Conservation (phyloP, 2,888 invertebrate genomes). For the Mesoligia furuncula region DNA sequence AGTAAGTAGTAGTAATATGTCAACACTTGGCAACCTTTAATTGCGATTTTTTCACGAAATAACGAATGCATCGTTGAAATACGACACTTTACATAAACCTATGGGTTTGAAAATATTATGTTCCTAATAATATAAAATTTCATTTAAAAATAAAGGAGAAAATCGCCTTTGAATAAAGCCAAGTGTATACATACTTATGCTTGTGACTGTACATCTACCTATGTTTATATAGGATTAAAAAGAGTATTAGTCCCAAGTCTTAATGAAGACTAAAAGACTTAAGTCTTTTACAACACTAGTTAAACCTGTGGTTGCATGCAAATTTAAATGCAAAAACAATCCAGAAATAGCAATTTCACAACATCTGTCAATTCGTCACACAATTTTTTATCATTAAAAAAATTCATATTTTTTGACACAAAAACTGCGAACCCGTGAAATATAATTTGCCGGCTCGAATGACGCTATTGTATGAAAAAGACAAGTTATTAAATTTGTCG, state of each 20-base stretch:
- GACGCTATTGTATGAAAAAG: conserved; percentile 52
- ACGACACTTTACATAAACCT: too few relatives aligned
- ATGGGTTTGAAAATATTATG: too few relatives aligned
- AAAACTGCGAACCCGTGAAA: conserved; percentile 65
- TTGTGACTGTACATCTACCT: not conserved
- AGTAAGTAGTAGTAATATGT: too few relatives aligned
- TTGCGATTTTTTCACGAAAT: too few relatives aligned
- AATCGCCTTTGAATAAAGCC: too few relatives aligned
- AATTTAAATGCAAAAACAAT: conserved; percentile 37
- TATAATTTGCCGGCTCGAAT: conserved; percentile 64
- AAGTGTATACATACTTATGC: too few relatives aligned
- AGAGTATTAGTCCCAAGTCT: not conserved
- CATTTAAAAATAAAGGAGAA: too few relatives aligned
- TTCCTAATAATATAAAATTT: too few relatives aligned
- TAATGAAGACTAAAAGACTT: not conserved
- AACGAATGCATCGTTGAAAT: too few relatives aligned
- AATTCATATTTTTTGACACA: conserved; percentile 33
- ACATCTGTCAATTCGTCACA: conserved; percentile 59
- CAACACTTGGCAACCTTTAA: too few relatives aligned
- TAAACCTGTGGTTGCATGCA: conserved; percentile 32
- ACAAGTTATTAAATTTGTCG: conserved; percentile 48
- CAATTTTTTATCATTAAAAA: conserved; percentile 43
- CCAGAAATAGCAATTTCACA: conserved; percentile 44
- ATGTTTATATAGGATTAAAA: not conserved
- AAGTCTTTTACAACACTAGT: not conserved